phyloP scores from a whole-genome alignment of 2,888 invertebrate genomes.

The Plagodis dolabraria region DNA sequence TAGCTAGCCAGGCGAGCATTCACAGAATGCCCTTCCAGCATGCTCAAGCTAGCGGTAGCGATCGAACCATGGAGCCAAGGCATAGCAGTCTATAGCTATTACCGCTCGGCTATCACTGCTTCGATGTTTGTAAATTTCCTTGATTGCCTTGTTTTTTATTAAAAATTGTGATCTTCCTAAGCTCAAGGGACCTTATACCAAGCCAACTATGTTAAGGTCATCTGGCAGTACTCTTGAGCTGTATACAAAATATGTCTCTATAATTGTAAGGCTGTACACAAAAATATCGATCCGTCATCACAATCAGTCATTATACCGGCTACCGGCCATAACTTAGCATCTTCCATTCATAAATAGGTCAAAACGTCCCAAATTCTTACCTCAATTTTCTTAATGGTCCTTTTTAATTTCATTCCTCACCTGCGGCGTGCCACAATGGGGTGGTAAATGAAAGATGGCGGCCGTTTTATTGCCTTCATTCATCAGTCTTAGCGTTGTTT shows the following conservation, averaged over 20 bases:
- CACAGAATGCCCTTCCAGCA: too few relatives aligned
- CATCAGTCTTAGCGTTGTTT: conserved; percentile 48
- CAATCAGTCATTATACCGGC: conserved; percentile 4
- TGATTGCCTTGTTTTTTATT: too few relatives aligned
- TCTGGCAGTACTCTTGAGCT: too few relatives aligned
- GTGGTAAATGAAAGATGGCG: conserved; percentile 46
- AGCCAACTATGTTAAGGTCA: too few relatives aligned
- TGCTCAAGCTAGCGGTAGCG: too few relatives aligned
- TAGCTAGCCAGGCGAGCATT: too few relatives aligned
- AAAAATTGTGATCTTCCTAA: too few relatives aligned
- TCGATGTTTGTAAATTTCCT: too few relatives aligned
- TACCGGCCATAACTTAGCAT: conserved; percentile 16
- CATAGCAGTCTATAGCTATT: too few relatives aligned
- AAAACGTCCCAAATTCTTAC: conserved; percentile 20
- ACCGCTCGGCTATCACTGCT: too few relatives aligned
- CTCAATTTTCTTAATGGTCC: conserved; percentile 35
- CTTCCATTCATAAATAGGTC: conserved; percentile 11
- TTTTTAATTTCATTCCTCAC: conserved; percentile 47
- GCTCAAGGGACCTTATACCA: too few relatives aligned
- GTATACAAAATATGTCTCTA: not conserved
- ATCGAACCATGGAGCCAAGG: too few relatives aligned
- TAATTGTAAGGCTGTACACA: not conserved
- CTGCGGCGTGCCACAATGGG: conserved; percentile 46
- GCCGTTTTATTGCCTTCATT: conserved; percentile 51
- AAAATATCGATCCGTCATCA: conserved; percentile 4